phyloP scores from a whole-genome alignment of 1,140 invertebrate species.

The Leptinotarsa lineolata region DNA sequence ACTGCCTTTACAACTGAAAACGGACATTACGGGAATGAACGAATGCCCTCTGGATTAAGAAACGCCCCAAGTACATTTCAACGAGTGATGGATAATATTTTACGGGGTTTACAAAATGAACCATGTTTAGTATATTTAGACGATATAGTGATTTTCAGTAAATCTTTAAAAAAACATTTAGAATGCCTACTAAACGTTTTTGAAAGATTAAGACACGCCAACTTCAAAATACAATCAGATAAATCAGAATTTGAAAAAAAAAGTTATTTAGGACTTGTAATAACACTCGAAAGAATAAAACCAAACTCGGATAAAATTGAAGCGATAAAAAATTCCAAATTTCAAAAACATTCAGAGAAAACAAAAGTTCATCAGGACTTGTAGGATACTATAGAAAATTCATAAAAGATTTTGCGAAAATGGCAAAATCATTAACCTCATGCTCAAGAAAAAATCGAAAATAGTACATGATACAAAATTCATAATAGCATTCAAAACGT shows the following conservation, averaged over 20 bases:
- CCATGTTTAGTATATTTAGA: conserved; percentile 35
- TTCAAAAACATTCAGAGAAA: conserved; percentile 49
- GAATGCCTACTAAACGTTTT: conserved; percentile 51
- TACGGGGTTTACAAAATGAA: conserved; percentile 38
- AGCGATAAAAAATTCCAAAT: conserved; percentile 53
- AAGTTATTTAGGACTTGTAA: conserved; percentile 49
- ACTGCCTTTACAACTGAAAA: too few species aligned
- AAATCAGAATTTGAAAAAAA: conserved; percentile 55
- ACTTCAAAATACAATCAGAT: conserved; percentile 37
- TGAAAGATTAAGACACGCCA: conserved; percentile 41
- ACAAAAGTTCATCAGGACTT: conserved; percentile 56
- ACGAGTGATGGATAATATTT: conserved; percentile 45
- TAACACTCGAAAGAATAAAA: too few species aligned
- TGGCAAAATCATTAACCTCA: conserved; percentile 35
- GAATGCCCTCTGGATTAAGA: conserved; percentile 13
- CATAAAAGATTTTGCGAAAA: conserved; percentile 33
- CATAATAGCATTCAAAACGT: conserved; percentile 53
- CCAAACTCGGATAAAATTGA: too few species aligned
- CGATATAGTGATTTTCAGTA: conserved; percentile 32
- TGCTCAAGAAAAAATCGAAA: conserved; percentile 34
- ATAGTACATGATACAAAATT: conserved; percentile 37
- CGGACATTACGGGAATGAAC: too few species aligned
- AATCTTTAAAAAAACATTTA: conserved; percentile 49
- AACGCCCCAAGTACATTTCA: conserved; percentile 36
- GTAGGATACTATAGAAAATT: conserved; percentile 40